These are phyloP conservation scores for Plagiodera versicolora DNA, from an alignment of 2,888 invertebrate species.

Conservation along the genomic window DNA sequence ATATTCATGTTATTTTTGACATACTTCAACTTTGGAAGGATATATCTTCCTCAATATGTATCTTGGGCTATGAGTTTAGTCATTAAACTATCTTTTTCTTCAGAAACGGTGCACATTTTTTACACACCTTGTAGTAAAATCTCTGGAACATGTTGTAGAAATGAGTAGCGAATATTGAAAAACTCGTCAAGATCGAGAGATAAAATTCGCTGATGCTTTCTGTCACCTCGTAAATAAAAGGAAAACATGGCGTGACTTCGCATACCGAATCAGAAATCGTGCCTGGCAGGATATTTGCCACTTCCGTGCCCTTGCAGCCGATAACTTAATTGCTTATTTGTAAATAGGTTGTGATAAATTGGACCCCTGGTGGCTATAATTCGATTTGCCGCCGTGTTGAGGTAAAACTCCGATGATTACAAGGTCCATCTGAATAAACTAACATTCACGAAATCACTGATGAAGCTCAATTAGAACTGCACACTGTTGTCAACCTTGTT, in stretches of 20 bases:
- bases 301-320: conserved; percentile 27
- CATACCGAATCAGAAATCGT: conserved; percentile 29
- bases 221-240: conserved; percentile 20
- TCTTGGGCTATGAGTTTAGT: too few relatives aligned
- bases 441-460: too few relatives aligned
- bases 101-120: too few relatives aligned
- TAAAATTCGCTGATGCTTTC: neutral
- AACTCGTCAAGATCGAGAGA: neutral
- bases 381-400: conserved; percentile 34
- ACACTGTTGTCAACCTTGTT: too few relatives aligned
- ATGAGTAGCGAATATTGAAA: too few relatives aligned
- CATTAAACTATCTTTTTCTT: too few relatives aligned
- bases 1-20: too few relatives aligned
- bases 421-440: neutral
- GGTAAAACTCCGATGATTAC: neutral
- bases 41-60: too few relatives aligned
- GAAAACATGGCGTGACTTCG: conserved; percentile 30
- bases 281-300: conserved; percentile 27
- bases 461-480: too few relatives aligned
- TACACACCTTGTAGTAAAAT: too few relatives aligned
- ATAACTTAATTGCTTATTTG: conserved; percentile 40
- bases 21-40: too few relatives aligned
- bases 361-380: conserved; percentile 33
- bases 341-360: conserved; percentile 40
- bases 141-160: too few relatives aligned